A percentile compares a stretch with the other conserved stretches of the same genome.
These are phyloP conservation scores for Megaceryle alcyon DNA, from an alignment of 2,797 vertebrate species.

Conservation along the genomic window DNA sequence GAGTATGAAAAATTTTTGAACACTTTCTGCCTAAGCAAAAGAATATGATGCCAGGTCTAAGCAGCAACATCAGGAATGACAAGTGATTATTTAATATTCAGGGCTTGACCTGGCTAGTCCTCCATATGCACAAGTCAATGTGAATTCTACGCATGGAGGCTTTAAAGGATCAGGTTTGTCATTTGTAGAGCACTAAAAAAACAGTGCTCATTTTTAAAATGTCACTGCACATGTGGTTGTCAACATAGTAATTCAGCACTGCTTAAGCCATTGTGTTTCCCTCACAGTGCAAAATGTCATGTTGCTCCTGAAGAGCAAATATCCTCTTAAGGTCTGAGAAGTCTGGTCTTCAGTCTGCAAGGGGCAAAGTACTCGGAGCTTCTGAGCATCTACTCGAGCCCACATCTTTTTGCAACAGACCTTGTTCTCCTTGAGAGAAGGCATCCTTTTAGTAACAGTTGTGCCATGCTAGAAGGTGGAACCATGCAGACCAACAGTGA, in stretches of 20 bases:
- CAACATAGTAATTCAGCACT: background rate
- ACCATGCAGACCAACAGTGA: background rate
- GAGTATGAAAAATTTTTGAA: background rate
- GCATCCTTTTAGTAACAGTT: background rate
- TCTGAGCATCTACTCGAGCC: background rate
- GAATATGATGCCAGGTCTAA: background rate
- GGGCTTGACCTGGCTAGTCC: background rate
- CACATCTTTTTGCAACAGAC: background rate
- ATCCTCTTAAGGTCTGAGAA: background rate
- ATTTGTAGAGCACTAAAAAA: conserved; percentile 25
- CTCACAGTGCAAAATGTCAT: background rate
- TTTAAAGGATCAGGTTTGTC: conserved; percentile 1
- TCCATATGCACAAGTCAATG: background rate
- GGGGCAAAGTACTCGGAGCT: background rate
- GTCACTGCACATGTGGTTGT: conserved; percentile 17
- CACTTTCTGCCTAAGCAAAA: background rate
- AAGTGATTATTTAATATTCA: conserved; percentile 27
- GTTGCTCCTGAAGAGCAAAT: background rate
- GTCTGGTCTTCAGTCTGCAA: background rate
- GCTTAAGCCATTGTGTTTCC: background rate
- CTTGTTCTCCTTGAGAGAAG: background rate
- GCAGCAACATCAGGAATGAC: background rate
- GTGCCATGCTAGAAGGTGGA: background rate
- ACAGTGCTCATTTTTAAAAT: conserved; percentile 38
- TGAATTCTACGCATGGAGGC: background rate